phyloP scores from a whole-genome alignment of 2,888 invertebrate genomes.

The Agelastica alni region DNA sequence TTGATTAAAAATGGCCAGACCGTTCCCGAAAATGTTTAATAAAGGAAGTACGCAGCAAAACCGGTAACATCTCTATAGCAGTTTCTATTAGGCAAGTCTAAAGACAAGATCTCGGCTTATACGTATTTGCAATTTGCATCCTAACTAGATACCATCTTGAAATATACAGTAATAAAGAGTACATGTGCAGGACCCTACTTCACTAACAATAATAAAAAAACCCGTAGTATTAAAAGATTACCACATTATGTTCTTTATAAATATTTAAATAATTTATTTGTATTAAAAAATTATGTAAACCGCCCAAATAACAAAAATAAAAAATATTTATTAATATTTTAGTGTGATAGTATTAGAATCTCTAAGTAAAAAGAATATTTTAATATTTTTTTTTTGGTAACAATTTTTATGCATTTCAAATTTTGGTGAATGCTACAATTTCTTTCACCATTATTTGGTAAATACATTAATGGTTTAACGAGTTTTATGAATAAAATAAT shows the following conservation, averaged over 20 bases:
- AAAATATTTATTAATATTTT: too few species aligned
- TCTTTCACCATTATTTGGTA: background rate
- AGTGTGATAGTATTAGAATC: too few species aligned
- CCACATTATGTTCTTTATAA: too few species aligned
- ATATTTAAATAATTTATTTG: too few species aligned
- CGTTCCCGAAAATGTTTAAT: conserved; percentile 33
- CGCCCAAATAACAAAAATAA: too few species aligned
- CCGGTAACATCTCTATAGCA: conserved; percentile 40
- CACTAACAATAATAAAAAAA: background rate
- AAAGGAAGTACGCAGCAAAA: conserved; percentile 31
- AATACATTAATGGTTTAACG: too few species aligned
- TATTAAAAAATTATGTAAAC: too few species aligned
- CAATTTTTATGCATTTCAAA: background rate
- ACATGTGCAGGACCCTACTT: conserved; percentile 24
- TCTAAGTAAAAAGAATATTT: too few species aligned
- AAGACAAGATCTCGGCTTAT: conserved; percentile 47
- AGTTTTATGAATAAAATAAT: too few species aligned
- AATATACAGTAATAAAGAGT: conserved; percentile 49
- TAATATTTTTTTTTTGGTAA: too few species aligned
- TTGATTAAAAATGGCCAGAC: background rate
- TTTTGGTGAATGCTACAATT: background rate
- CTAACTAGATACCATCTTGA: conserved; percentile 57
- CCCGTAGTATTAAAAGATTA: too few species aligned
- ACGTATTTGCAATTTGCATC: conserved; percentile 56
- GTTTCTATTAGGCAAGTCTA: conserved; percentile 45